These are phyloP conservation scores for Lithophane ornitopus DNA, from an alignment of 2,888 invertebrate genomes.

Conservation along the genomic window DNA sequence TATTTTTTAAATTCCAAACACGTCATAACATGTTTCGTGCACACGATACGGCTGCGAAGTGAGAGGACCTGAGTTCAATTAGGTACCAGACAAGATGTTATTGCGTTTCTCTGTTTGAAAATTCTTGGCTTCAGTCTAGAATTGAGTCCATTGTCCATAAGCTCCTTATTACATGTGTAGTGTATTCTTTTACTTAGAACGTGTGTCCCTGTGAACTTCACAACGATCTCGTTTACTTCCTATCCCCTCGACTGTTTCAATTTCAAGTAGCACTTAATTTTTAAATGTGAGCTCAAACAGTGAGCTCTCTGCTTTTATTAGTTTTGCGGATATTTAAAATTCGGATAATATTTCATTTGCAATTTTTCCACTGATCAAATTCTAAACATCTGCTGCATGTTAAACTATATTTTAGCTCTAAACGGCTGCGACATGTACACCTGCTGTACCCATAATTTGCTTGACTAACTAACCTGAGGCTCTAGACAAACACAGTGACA, in stretches of 20 bases:
- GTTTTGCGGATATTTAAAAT: neutral
- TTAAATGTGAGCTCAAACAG: too few relatives aligned
- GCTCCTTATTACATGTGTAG: neutral
- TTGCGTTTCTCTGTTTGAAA: neutral
- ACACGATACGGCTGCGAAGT: neutral
- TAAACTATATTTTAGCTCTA: neutral
- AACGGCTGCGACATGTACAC: neutral
- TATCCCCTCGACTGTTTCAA: neutral
- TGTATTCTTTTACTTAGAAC: neutral
- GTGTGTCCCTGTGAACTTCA: neutral
- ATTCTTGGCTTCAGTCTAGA: constrained; percentile 2
- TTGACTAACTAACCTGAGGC: neutral
- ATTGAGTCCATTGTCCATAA: neutral
- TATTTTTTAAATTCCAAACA: neutral
- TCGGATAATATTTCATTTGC: neutral
- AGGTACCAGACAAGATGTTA: neutral
- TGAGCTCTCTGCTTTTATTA: neutral
- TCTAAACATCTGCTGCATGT: neutral
- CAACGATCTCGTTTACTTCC: neutral
- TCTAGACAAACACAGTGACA: too few relatives aligned
- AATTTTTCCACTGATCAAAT: neutral
- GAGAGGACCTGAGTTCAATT: neutral
- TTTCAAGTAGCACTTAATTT: neutral
- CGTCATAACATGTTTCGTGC: too few relatives aligned
- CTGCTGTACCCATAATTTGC: neutral